Conservation (phyloP, 2,113 vertebrate species). For the Alligator sinensis region DNA sequence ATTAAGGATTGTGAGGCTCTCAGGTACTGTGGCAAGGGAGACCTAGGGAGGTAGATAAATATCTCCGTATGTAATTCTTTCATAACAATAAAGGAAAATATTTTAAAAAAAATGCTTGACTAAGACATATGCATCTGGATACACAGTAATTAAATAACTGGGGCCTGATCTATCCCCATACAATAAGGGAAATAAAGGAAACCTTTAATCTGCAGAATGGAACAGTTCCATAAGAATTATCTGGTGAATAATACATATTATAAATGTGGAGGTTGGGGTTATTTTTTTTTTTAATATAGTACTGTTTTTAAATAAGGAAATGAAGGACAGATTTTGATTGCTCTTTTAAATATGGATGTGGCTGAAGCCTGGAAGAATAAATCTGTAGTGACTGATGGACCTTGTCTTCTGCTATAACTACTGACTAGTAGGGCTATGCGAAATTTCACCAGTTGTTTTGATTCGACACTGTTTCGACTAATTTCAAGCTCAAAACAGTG, state of each 20-base stretch:
- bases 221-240: background rate
- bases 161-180: background rate
- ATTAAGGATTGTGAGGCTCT: background rate
- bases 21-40: background rate
- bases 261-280: background rate
- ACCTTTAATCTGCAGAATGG: background rate
- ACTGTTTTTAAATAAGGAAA: background rate
- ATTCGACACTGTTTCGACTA: too few relatives aligned
- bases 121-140: background rate
- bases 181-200: background rate
- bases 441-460: too few relatives aligned
- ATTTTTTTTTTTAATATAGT: background rate
- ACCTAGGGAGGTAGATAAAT: background rate
- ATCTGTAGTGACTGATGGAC: slow-evolving; percentile 26
- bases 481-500: too few relatives aligned
- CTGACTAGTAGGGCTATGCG: background rate
- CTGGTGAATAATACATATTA: background rate
- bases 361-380: background rate
- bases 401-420: background rate
- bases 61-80: background rate
- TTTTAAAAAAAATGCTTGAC: background rate
- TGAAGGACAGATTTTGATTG: slow-evolving; percentile 42
- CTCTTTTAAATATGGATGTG: slow-evolving; percentile 21
- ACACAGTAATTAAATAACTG: background rate
- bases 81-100: background rate